Percentiles rank a stretch among this genome's conserved stretches.
Conservation (phyloP, 2,113 vertebrate species). For the Catharus minimus region DNA sequence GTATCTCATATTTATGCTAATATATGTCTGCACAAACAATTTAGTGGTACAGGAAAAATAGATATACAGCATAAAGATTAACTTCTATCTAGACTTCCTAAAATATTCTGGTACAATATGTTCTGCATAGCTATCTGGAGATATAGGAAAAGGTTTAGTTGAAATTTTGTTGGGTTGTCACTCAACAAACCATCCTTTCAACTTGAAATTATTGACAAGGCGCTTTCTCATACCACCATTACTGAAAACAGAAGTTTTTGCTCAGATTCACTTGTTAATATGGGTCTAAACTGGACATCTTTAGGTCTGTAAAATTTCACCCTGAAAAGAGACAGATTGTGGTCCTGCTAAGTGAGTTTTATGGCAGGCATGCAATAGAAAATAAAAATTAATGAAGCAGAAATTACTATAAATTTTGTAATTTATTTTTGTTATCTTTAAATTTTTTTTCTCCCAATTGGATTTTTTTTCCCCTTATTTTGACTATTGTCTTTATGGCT, state of each 20-base stretch:
- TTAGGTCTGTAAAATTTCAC: neutral
- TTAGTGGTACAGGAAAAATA: neutral
- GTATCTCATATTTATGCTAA: neutral
- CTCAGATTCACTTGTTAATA: neutral
- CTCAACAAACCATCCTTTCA: neutral
- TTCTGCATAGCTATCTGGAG: neutral
- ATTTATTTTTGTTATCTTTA: neutral
- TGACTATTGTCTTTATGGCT: neutral
- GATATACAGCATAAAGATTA: neutral
- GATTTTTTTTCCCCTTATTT: neutral
- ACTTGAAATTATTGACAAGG: neutral
- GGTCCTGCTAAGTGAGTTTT: neutral
- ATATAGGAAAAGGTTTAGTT: neutral
- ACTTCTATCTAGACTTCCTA: neutral
- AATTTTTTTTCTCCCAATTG: neutral
- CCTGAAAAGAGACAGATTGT: neutral
- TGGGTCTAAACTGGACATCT: neutral
- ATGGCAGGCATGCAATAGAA: neutral
- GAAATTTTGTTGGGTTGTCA: neutral
- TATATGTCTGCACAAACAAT: neutral
- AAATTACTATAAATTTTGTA: neutral
- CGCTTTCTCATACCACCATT: neutral
- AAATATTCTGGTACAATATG: neutral
- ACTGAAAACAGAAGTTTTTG: neutral
- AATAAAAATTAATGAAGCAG: neutral